These are phyloP conservation scores for Onthophagus sagittarius DNA, from an alignment of 2,888 invertebrate genomes.

Conservation along the genomic window DNA sequence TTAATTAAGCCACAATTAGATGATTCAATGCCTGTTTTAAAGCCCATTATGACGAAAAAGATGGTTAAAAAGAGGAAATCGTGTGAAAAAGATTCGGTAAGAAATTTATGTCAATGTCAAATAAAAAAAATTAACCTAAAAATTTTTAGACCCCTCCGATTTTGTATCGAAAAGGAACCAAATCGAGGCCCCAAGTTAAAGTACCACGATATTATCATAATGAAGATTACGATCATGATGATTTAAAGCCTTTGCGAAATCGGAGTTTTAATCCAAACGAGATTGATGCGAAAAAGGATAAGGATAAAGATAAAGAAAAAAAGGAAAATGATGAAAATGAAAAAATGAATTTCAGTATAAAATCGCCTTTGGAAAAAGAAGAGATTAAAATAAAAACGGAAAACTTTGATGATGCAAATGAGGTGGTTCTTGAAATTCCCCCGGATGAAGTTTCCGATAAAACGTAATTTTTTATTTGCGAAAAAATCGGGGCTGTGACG, in stretches of 20 bases:
- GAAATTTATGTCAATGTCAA: conserved; percentile 9
- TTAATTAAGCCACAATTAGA: conserved; percentile 18
- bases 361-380: too few species aligned
- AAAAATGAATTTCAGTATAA: too few species aligned
- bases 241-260: too few species aligned
- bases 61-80: conserved; percentile 32
- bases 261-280: too few species aligned
- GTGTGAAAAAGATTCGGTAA: conserved; percentile 32
- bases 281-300: too few species aligned
- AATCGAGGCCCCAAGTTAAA: conserved; percentile 46
- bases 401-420: conserved; percentile 10
- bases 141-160: conserved; percentile 41
- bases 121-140: neutral
- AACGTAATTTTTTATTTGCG: too few species aligned
- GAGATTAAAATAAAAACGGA: conserved; percentile 10
- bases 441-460: too few species aligned
- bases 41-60: conserved; percentile 43
- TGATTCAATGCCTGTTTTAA: conserved; percentile 39
- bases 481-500: too few species aligned
- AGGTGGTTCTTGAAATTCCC: neutral
- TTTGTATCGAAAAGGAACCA: conserved; percentile 43
- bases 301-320: too few species aligned
- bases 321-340: too few species aligned
- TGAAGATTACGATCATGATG: conserved; percentile 18
- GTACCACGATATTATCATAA: conserved; percentile 44